Evolutionary conservation across 2,797 vertebrate genomes (phyloP).

Genomic region (Thaleichthys pacificus): DNA sequence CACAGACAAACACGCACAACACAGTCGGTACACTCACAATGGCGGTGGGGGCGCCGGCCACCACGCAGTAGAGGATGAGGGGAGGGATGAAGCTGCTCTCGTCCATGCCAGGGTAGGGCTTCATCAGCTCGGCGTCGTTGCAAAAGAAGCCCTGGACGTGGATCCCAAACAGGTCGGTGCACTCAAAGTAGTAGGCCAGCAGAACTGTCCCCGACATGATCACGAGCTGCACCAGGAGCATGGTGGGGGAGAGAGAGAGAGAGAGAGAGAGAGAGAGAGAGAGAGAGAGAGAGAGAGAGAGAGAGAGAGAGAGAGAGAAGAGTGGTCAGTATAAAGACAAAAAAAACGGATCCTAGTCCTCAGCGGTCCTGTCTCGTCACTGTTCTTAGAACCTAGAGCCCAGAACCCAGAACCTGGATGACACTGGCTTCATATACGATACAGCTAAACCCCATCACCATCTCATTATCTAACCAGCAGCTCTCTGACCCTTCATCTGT

Average conservation of each 20-base stretch:
- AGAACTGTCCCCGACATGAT: conserved; percentile 97
- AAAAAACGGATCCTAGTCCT: background rate
- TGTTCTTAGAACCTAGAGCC: background rate
- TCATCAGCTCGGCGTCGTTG: conserved; percentile 95
- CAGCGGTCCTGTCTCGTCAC: background rate
- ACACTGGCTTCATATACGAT: too few species aligned
- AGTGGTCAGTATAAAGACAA: background rate
- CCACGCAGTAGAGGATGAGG: conserved; percentile 92
- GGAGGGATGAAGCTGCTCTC: conserved; percentile 94
- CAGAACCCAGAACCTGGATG: background rate
- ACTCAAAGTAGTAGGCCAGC: conserved; percentile 97
- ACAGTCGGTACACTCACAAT: conserved; percentile 81
- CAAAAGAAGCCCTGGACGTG: conserved; percentile 99
- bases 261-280: too few species aligned
- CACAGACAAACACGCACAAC: background rate
- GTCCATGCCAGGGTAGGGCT: conserved; percentile 92
- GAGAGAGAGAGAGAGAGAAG: too few species aligned
- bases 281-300: too few species aligned
- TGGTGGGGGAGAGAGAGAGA: conserved; percentile 34
- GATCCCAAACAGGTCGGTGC: conserved; percentile 93
- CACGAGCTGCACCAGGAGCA: conserved; percentile 94
- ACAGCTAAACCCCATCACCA: conserved; percentile 3
- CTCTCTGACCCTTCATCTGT: conserved; percentile 7
- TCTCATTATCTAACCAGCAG: background rate
- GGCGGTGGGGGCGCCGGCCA: conserved; percentile 89